Evolutionary conservation across 2,888 invertebrate species (phyloP), one percentile per base, ranked within the genome.

Genomic region (Rhingia rostrata): DNA sequence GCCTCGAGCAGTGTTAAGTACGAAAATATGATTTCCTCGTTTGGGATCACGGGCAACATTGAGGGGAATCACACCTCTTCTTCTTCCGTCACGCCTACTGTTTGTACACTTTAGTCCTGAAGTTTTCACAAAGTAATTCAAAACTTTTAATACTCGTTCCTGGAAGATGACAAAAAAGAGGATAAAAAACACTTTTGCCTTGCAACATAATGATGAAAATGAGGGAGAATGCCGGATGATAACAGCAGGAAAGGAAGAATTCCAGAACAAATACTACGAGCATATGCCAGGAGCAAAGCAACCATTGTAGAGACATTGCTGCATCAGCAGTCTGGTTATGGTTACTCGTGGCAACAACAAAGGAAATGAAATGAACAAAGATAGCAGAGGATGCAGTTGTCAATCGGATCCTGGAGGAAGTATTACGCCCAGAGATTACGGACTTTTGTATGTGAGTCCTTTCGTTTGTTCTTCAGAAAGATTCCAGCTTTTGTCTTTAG

Each of bases 281-380:
- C 22, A 49, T 22, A 60, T 7, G 32, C 39, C 30, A 39, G 33
- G 53, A 14, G 49, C 7, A 51, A 14, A 70, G 33, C 60, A 73
- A 43, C 61, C 63, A 69, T 53, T 56, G 22, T 22, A 64, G 70
- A 53, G 33, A 70, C 64, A 47, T 32, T 35, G 9, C 49, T 47
- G 41, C 10, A 67, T 37, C 53, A 69, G 43, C 63, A 58, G 56
- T 22, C 22, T 22, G 22, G 22, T 43, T 7, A 60, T 60, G 41
- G 63, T 58, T 58, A 49, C 72, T 53, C 54, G 56, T 56, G 56
- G 72, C 43, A 53, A 51, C 79, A 63, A 73, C 73, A 73, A 69
- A 69, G 83, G 73, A 79, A 79, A 79, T 63, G 61, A 83, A 83
- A 83, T 83, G 79, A 83, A 78, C 72, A 67, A 58, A 66, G 77